Base-by-base conservation (phyloP, 2,888 invertebrate genomes). In the Temnothorax ravouxi region DNA sequence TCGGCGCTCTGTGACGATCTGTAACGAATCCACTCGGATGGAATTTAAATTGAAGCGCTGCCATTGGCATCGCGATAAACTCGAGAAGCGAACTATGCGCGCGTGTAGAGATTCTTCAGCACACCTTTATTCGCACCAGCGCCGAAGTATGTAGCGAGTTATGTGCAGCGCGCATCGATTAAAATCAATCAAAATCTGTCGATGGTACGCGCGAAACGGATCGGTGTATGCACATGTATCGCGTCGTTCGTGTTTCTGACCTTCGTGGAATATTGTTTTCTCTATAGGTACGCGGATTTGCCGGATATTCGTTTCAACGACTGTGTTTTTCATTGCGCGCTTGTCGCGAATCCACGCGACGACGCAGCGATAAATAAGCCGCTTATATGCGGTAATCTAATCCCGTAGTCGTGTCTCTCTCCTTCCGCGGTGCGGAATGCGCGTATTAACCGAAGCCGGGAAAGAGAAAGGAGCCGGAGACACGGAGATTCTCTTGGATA, bases 311-410 rank as follows among this genome's bases (percentile, higher is more conserved):
- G 71, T 75, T 80, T 84, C 64, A 62, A 21, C 75, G 44, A 21
- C 59, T 61, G 72, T 75, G 83, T 79, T 29, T 74, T 67, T 87
- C 86, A 86, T 89, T 83, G 85, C 88, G 82, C 72, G 50, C 41
- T 75, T 77, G 71, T 85, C 71, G 76, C 85, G 80, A 84, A 76
- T 86, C 67, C 80, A 61, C 71, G 38, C 52, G 80, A 64, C 84
- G 81, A 61, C 86, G 44, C 84, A 64, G 88, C 86, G 86, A 91
- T 90, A 91, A 91, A 91, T 89, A 91, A 91, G 86, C 88, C 84
- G 88, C 89, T 91, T 90, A 91, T 90, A 91, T 84, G 86, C 81
- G 67, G 82, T 90, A 89, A 90, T 90, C 86, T 88, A 88, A 90
- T 90, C 84, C 87, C 47, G 64, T 29, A 79, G 77, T 62, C 75